Conservation (phyloP, 2,797 vertebrate genomes). For the Coregonus suidteri region DNA sequence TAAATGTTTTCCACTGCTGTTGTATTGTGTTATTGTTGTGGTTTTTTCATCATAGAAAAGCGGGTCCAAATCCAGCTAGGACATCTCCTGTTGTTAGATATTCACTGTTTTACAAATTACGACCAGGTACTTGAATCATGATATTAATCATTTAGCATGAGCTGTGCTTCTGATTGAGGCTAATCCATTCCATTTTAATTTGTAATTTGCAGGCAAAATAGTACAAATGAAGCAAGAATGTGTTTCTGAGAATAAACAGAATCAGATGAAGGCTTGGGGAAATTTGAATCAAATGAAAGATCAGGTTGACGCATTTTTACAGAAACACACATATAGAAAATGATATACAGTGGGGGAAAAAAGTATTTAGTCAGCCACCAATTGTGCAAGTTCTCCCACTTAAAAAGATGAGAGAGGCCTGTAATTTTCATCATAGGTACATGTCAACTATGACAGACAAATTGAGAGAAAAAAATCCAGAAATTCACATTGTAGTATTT, state of each 20-base stretch:
- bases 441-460: too few relatives aligned
- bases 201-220: slow-evolving; percentile 10
- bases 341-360: background rate
- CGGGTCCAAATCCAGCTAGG: too few relatives aligned
- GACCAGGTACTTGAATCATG: background rate
- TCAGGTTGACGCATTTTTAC: background rate
- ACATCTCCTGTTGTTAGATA: background rate
- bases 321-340: background rate
- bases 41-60: background rate
- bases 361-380: too few relatives aligned
- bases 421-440: too few relatives aligned
- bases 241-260: background rate
- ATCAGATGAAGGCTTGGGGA: background rate
- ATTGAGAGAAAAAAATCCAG: too few relatives aligned
- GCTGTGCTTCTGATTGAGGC: background rate
- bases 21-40: background rate
- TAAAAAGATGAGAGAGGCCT: too few relatives aligned
- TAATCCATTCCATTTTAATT: background rate
- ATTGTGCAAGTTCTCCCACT: too few relatives aligned
- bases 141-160: slow-evolving; percentile 12
- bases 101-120: background rate
- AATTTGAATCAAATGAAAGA: background rate
- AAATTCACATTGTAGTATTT: too few relatives aligned
- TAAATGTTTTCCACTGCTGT: background rate
- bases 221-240: slow-evolving; percentile 4